Conservation (phyloP, 2,888 invertebrate species). For the Schizotus pectinicornis region DNA sequence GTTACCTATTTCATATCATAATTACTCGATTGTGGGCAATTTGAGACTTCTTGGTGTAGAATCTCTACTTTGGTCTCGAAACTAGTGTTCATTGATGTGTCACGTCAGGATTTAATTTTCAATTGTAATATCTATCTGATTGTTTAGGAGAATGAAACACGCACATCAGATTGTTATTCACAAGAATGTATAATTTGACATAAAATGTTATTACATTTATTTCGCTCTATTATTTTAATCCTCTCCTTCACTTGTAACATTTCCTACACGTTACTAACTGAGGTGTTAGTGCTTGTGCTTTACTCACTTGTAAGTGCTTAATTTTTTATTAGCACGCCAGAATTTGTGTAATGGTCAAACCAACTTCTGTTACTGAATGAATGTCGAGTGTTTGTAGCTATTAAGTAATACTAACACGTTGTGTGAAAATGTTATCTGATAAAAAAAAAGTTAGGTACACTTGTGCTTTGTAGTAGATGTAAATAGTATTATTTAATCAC, state of each 20-base stretch:
- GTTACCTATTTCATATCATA: too few relatives aligned
- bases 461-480: too few relatives aligned
- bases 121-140: constrained; percentile 19
- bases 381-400: too few relatives aligned
- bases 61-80: constrained; percentile 5
- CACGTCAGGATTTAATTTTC: constrained; percentile 13
- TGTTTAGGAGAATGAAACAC: constrained; percentile 20
- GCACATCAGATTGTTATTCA: constrained; percentile 26
- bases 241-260: constrained; percentile 7
- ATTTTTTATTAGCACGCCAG: constrained; percentile 11
- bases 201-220: constrained; percentile 34
- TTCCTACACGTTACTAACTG: background rate
- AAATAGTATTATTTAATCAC: background rate
- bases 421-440: too few relatives aligned
- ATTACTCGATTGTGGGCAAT: background rate
- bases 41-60: constrained; percentile 1
- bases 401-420: too few relatives aligned
- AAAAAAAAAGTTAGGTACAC: too few relatives aligned
- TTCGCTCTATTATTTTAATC: constrained; percentile 33
- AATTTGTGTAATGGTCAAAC: constrained; percentile 13
- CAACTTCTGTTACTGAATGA: background rate
- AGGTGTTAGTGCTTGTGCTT: constrained; percentile 2
- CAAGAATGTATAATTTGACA: constrained; percentile 33
- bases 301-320: constrained; percentile 12
- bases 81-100: constrained; percentile 18